phyloP scores from a whole-genome alignment of 2,888 invertebrate genomes.

The Helobdella robusta region DNA sequence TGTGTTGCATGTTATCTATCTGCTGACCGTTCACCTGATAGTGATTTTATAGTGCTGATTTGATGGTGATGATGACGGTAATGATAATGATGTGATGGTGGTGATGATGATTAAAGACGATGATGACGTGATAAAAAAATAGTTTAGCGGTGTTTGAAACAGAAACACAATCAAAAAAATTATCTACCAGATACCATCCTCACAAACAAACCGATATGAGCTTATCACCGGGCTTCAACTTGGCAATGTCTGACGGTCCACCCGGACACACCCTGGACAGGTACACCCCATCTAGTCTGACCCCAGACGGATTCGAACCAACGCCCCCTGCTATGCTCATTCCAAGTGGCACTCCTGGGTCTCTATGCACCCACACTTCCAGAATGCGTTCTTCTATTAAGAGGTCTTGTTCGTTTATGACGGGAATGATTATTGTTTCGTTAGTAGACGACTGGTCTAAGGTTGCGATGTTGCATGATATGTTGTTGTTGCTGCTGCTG shows the following conservation, averaged over 20 bases:
- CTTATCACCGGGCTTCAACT: constrained; percentile 23
- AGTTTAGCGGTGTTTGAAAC: background rate
- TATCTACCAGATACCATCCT: no score
- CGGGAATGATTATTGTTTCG: constrained; percentile 9
- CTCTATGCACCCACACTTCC: constrained; percentile 22
- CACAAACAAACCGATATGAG: constrained; percentile 25
- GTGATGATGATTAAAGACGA: background rate
- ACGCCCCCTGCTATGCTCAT: constrained; percentile 27
- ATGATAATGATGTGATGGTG: background rate
- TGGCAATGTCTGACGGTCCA: constrained; percentile 18
- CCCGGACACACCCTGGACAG: constrained; percentile 23
- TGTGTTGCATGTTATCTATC: constrained; percentile 22
- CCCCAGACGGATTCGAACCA: constrained; percentile 5
- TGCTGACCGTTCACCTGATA: constrained; percentile 21
- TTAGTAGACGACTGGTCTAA: no score
- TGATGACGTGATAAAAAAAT: background rate
- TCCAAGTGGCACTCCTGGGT: constrained; percentile 22
- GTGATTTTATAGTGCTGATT: background rate
- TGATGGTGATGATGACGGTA: background rate
- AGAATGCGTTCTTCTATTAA: constrained; percentile 11
- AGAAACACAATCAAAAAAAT: no score
- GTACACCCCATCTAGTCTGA: constrained; percentile 21
- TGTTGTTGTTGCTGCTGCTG: background rate
- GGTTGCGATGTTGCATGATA: background rate
- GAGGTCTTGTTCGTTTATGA: no score